These are phyloP conservation scores for Pentamera pediparva DNA, from an alignment of 53 echinoderm and acorn worm species.

Conservation along the genomic window DNA sequence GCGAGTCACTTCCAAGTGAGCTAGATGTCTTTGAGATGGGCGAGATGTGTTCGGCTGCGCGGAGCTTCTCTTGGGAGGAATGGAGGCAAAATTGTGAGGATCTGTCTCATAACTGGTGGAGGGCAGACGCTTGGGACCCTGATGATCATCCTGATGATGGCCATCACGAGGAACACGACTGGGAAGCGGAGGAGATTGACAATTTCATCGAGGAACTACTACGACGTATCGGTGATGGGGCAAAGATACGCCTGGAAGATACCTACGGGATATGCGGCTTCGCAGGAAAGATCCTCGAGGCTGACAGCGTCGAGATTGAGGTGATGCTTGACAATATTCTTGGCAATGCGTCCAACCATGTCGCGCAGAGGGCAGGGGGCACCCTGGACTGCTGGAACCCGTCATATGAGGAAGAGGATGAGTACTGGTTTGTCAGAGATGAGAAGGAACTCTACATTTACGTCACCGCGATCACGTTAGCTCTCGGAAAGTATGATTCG, in stretches of 20 bases:
- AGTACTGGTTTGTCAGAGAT: neutral
- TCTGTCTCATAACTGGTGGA: neutral
- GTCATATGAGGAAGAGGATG: neutral
- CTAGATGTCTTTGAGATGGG: constrained; percentile 20
- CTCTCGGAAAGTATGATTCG: constrained; percentile 25
- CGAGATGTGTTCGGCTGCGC: constrained; percentile 49
- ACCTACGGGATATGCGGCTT: constrained; percentile 6
- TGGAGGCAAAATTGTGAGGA: constrained; percentile 7
- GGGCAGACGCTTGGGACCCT: neutral
- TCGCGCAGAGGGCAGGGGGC: neutral
- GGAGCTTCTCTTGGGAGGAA: neutral
- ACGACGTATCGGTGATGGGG: neutral
- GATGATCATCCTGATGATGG: constrained; percentile 13
- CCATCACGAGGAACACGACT: neutral
- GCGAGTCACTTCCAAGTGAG: constrained; percentile 36
- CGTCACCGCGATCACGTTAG: constrained; percentile 13
- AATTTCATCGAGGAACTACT: neutral
- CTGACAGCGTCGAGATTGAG: neutral
- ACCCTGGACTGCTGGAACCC: neutral
- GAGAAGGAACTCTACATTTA: neutral
- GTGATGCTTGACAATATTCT: neutral
- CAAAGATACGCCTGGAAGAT: neutral
- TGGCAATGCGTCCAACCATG: neutral
- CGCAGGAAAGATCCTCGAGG: neutral
- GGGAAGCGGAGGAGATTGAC: neutral